Evolutionary conservation across 2,113 vertebrate species (phyloP), one percentile per base, ranked within the genome.

Genomic region (Gopherus flavomarginatus): DNA sequence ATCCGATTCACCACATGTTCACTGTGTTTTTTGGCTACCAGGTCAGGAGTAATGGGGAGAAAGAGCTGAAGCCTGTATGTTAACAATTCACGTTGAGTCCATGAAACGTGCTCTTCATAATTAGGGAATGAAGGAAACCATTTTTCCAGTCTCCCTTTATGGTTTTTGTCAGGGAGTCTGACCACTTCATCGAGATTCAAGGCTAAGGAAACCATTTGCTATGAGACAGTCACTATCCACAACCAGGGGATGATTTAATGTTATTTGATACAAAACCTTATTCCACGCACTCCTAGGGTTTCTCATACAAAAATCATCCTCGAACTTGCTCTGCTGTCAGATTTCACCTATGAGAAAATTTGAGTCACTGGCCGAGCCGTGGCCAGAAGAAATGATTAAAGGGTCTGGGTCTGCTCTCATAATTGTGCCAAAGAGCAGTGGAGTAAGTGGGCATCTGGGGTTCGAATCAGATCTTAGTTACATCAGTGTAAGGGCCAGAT

Each of bases 211-310:
- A 91, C 90, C 92, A 85, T 97, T 97, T 91, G 96, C 86, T 86
- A 95, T 93, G 97, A 97, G 96, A 97, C 92, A 94, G 94, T 97
- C 96, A 94, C 95, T 92, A 94, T 97, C 97, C 96, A 93, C 93
- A 96, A 96, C 97, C 93, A 93, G 97, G 95, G 97, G 97, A 97
- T 95, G 89, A 89, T 96, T 90, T 97, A 95, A 98, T 97, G 93
- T 92, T 97, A 97, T 97, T 93, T 97, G 96, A 96, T 97, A 96
- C 90, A 81, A 95, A 97, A 44, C 92, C 96, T 94, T 94, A 95
- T 95, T 96, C 94, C 92, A n/a, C 86, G 86, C 91, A 92, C 92
- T 90, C 96, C 94, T 93, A 62, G 91, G 92, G 96, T 92, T 96
- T 97, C 94, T 96, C 89, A 78, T 90, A 90, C 95, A 95, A 96